phyloP scores from a whole-genome alignment of 2,888 invertebrate species.

The Lamproptera curius region DNA sequence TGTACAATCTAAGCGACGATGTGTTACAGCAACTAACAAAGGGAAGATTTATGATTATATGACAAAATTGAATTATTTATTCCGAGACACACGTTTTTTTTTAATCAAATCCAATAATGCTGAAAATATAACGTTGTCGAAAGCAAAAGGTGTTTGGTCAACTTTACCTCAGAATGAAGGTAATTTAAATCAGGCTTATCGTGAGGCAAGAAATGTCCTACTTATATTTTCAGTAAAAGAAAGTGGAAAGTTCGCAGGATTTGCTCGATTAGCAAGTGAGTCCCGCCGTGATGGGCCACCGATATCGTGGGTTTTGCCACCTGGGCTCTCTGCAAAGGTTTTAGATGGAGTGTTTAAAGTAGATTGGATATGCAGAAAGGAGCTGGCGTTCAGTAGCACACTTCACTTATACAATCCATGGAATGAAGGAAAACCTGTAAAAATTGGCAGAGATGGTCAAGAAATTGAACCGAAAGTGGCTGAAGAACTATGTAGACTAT shows the following conservation, averaged over 20 bases:
- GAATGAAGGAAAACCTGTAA: slow-evolving; percentile 99
- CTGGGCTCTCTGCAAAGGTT: slow-evolving; percentile 94
- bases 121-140: slow-evolving; percentile 96
- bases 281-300: slow-evolving; percentile 94
- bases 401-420: slow-evolving; percentile 97
- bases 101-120: slow-evolving; percentile 98
- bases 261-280: slow-evolving; percentile 93
- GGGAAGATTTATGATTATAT: slow-evolving; percentile 89
- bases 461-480: slow-evolving; percentile 98
- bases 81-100: slow-evolving; percentile 96
- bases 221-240: slow-evolving; percentile 98
- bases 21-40: slow-evolving; percentile 48
- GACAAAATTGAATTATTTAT: slow-evolving; percentile 95
- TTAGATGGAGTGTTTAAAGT: slow-evolving; percentile 97
- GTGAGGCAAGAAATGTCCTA: slow-evolving; percentile 95
- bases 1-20: slow-evolving; percentile 56
- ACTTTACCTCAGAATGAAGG: slow-evolving; percentile 98
- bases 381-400: slow-evolving; percentile 94
- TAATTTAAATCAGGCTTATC: slow-evolving; percentile 95
- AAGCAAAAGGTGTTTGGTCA: slow-evolving; percentile 98
- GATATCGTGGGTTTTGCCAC: slow-evolving; percentile 96
- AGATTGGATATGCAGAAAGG: slow-evolving; percentile 98
- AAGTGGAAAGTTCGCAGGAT: slow-evolving; percentile 97
- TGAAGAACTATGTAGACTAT: slow-evolving; percentile 94
- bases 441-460: slow-evolving; percentile 99